Evolutionary conservation across 2,888 invertebrate species (phyloP).

Genomic region (Diogma glabrata): DNA sequence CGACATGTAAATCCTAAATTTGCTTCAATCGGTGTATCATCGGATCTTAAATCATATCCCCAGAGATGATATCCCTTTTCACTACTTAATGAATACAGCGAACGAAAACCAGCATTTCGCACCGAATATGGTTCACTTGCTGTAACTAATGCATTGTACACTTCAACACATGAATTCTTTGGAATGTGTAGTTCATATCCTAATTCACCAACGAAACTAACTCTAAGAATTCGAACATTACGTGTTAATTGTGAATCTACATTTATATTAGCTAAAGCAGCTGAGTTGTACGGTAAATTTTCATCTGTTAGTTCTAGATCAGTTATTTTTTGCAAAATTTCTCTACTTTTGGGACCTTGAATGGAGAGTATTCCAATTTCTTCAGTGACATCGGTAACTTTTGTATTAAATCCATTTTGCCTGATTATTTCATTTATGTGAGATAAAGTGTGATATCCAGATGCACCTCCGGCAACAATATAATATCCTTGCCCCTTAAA

Average conservation of each 20-base stretch:
- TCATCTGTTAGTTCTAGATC: slow-evolving; percentile 48
- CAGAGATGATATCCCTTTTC: slow-evolving; percentile 87
- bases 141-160: slow-evolving; percentile 22
- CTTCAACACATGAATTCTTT: slow-evolving; percentile 23
- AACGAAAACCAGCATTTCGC: slow-evolving; percentile 71
- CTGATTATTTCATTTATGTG: slow-evolving; percentile 60
- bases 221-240: slow-evolving; percentile 50
- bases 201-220: slow-evolving; percentile 79
- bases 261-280: slow-evolving; percentile 43
- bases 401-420: slow-evolving; percentile 59
- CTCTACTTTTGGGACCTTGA: slow-evolving; percentile 57
- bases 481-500: slow-evolving; percentile 65
- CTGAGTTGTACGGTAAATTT: slow-evolving; percentile 49
- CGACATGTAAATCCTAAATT: slow-evolving; percentile 70
- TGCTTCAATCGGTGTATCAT: slow-evolving; percentile 81
- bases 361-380: slow-evolving; percentile 72
- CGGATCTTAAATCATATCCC: slow-evolving; percentile 68
- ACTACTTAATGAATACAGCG: slow-evolving; percentile 73
- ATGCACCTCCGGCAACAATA: slow-evolving; percentile 70
- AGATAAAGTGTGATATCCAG: slow-evolving; percentile 60
- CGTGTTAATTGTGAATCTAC: slow-evolving; percentile 25
- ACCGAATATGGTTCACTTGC: slow-evolving; percentile 49
- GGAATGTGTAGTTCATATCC: slow-evolving; percentile 86
- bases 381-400: slow-evolving; percentile 62
- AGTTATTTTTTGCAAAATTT: slow-evolving; percentile 47